phyloP scores from a whole-genome alignment of 1,140 invertebrate genomes.

The Lepidurus apus region DNA sequence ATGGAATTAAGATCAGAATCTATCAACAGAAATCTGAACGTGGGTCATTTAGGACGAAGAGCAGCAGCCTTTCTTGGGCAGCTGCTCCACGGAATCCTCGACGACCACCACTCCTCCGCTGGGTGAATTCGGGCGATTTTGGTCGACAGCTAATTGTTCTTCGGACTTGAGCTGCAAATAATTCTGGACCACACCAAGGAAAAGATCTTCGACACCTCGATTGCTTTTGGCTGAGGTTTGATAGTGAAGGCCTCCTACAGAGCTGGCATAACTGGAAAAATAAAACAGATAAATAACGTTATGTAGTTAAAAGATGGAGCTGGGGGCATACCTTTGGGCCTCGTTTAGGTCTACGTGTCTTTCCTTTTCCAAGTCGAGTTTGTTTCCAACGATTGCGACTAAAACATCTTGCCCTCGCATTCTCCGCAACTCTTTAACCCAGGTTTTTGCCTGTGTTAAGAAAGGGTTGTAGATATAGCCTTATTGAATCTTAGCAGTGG shows the following conservation, averaged over 20 bases:
- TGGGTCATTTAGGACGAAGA: neutral
- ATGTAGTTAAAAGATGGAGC: neutral
- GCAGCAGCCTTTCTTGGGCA: conserved; percentile 33
- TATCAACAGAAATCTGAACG: neutral
- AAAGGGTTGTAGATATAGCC: conserved; percentile 19
- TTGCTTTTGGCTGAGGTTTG: conserved; percentile 94
- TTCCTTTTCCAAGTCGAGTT: conserved; percentile 91
- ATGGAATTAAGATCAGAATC: conserved; percentile 25
- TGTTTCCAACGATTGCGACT: conserved; percentile 93
- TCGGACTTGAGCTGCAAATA: conserved; percentile 53
- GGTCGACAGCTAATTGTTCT: neutral
- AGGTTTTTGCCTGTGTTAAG: conserved; percentile 79
- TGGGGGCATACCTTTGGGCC: conserved; percentile 70
- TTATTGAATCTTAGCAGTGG: conserved; percentile 1
- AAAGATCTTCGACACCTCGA: conserved; percentile 87
- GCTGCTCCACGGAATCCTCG: conserved; percentile 19
- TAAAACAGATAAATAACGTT: conserved; percentile 25
- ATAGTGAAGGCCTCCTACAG: conserved; percentile 89
- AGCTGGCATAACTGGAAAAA: conserved; percentile 68
- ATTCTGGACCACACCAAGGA: conserved; percentile 71
- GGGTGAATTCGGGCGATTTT: neutral
- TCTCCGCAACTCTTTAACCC: conserved; percentile 95
- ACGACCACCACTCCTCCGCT: conserved; percentile 29
- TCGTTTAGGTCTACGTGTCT: conserved; percentile 74
- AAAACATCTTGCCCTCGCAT: conserved; percentile 91